Evolutionary conservation across 2,888 invertebrate genomes (phyloP).

Genomic region (Caradrina kadenii): DNA sequence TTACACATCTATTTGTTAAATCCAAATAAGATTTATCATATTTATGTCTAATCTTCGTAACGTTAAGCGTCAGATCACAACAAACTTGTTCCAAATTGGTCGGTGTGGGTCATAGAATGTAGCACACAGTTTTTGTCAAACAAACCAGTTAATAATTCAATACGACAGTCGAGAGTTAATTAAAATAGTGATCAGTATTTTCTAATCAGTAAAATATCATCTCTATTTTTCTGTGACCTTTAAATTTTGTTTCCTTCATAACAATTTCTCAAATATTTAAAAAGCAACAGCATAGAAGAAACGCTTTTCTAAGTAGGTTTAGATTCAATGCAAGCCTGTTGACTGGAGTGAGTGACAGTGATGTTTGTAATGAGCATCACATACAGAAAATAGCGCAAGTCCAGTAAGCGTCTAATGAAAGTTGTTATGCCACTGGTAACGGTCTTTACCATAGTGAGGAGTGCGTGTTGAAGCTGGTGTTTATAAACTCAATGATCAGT

Average conservation of each 20-base stretch:
- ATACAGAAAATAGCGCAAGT: constrained; percentile 47
- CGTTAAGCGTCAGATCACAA: neutral
- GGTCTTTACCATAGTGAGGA: constrained; percentile 58
- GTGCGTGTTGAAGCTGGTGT: constrained; percentile 25
- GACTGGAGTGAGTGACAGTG: constrained; percentile 23
- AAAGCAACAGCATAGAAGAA: neutral
- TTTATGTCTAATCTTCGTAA: constrained; percentile 8
- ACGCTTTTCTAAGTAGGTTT: neutral
- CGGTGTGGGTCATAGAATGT: constrained; percentile 53
- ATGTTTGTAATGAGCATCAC: constrained; percentile 29
- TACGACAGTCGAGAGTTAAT: neutral
- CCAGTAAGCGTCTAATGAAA: constrained; percentile 68
- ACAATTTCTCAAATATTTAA: neutral
- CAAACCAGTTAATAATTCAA: constrained; percentile 57
- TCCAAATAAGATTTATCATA: neutral
- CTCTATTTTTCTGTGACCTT: too few species aligned
- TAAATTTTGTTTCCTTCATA: too few species aligned
- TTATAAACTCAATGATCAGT: constrained; percentile 12
- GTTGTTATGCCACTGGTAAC: constrained; percentile 68
- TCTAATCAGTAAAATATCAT: too few species aligned
- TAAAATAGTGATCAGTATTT: neutral
- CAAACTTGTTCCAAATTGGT: constrained; percentile 43
- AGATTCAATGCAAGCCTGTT: neutral
- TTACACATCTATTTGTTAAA: neutral
- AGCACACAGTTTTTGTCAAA: constrained; percentile 52